Evolutionary conservation across 2,888 invertebrate genomes (phyloP), one percentile per base, ranked within the genome.

Genomic region (Amiota mariae): DNA sequence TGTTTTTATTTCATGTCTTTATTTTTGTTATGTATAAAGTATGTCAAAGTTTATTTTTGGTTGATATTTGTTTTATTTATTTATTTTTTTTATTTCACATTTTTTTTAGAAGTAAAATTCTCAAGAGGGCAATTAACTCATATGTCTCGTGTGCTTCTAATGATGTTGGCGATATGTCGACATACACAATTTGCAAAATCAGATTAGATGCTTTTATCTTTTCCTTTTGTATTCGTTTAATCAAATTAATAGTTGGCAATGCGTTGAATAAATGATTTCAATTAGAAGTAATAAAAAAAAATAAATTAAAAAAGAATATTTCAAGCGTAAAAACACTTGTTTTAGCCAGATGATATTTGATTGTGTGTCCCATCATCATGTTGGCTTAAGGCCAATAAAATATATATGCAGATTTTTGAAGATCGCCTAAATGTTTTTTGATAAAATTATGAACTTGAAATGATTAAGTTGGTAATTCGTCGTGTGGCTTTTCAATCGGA

Each of bases 61-160:
- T 46, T 24, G 57, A 57, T 48, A 67, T 76, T 71, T 76, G 81
- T 36, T 36, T 36, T 24, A 24, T 24, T 76, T 79, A n/a, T n/a
- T n/a, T 48, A 67, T 76, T 71, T 76, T 81, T 36, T 36, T 36
- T 24, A 24, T 24, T 76, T 79, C n/a, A n/a, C n/a, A n/a, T 81
- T 86, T 80, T 83, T 78, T 78, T 75, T 66, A 72, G 13, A 18
- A 72, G 72, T 74, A 73, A 74, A 78, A 83, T 85, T 79, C 81
- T 80, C 81, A 75, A 84, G 81, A 82, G 86, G 86, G 82, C 84
- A 84, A 84, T 85, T 84, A 86, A 84, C 85, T 72, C 73, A 63
- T 54, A 15, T 54, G 59, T 15, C 20, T 59, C 36, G 70, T 59
- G 20, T 20, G 15, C 57, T 18, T 9, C 6, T 15, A n/a, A n/a